phyloP scores from a whole-genome alignment of 2,888 invertebrate species.

The Polydesmus complanatus region DNA sequence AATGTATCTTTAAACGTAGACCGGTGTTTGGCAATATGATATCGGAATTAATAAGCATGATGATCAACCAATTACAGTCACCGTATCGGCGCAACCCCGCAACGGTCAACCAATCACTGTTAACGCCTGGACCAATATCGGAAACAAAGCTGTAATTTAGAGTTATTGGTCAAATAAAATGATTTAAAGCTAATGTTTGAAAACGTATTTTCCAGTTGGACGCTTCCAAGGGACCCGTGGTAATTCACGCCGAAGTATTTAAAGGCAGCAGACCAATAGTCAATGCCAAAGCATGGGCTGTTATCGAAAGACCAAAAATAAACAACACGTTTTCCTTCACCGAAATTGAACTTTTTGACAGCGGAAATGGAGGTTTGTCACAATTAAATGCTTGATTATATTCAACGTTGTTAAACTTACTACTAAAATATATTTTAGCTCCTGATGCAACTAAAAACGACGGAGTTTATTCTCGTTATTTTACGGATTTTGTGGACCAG shows the following conservation, averaged over 20 bases:
- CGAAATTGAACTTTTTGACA: constrained; percentile 21
- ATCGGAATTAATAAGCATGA: constrained; percentile 9
- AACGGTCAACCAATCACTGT: constrained; percentile 10
- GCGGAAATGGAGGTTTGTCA: constrained; percentile 22
- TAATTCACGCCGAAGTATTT: constrained; percentile 25
- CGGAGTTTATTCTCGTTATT: constrained; percentile 45
- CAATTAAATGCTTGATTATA: no score
- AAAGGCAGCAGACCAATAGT: constrained; percentile 26
- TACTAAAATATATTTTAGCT: constrained; percentile 22
- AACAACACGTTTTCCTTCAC: constrained; percentile 12
- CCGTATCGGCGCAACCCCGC: constrained; percentile 7
- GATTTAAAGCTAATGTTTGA: background rate
- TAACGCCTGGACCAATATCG: constrained; percentile 15
- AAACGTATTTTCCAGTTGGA: constrained; percentile 7
- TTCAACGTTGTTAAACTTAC: background rate
- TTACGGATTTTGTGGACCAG: constrained; percentile 32
- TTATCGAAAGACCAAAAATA: constrained; percentile 21
- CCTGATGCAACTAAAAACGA: constrained; percentile 33
- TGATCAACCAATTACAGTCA: constrained; percentile 14
- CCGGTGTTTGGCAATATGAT: constrained; percentile 10
- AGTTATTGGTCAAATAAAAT: no score
- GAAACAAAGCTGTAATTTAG: constrained; percentile 6
- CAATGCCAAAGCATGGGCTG: constrained; percentile 26
- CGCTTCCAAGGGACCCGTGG: constrained; percentile 16
- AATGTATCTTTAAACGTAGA: background rate